Conservation (phyloP, 2,888 invertebrate species). For the Spisula solida region DNA sequence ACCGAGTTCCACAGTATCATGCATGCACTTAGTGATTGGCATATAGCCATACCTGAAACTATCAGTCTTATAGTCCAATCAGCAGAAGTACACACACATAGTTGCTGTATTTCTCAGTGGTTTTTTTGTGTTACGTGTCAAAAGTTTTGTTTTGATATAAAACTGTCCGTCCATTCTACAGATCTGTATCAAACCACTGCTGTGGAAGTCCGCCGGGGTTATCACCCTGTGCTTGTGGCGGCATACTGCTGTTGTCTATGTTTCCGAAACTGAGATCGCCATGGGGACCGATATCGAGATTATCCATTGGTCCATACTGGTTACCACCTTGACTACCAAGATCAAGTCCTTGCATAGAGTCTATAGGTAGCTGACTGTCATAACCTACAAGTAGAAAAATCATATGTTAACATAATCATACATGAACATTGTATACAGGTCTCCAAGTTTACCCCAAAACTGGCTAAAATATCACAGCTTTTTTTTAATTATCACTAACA, state of each 20-base stretch:
- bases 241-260: slow-evolving; percentile 89
- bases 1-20: neutral
- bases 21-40: neutral
- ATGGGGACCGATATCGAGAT: slow-evolving; percentile 83
- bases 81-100: slow-evolving; percentile 6
- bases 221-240: slow-evolving; percentile 86
- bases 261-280: slow-evolving; percentile 94
- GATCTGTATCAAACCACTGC: slow-evolving; percentile 99
- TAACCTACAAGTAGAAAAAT: slow-evolving; percentile 91
- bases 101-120: neutral
- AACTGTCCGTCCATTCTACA: slow-evolving; percentile 88
- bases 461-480: no score
- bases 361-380: slow-evolving; percentile 97
- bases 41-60: neutral
- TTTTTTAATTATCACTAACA: no score
- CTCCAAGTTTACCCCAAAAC: no score
- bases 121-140: neutral
- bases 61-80: slow-evolving; percentile 15
- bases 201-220: slow-evolving; percentile 92
- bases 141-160: slow-evolving; percentile 11
- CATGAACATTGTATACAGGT: no score
- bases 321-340: slow-evolving; percentile 91
- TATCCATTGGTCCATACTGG: slow-evolving; percentile 91
- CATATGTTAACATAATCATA: no score
- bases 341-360: slow-evolving; percentile 97